Base-by-base conservation (phyloP, 2,113 vertebrate genomes). In the Seriola rivoliana region DNA sequence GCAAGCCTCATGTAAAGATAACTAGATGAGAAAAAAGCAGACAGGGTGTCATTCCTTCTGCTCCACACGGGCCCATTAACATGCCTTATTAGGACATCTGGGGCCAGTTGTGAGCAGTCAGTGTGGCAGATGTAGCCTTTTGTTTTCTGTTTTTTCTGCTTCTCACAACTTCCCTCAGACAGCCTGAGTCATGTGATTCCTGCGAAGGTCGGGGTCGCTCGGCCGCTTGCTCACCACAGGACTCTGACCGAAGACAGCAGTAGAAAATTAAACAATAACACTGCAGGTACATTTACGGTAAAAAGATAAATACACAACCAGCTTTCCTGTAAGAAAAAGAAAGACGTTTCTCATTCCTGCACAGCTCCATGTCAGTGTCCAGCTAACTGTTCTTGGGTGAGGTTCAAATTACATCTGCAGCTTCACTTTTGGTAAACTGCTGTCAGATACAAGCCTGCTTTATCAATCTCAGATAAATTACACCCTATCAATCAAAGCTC, bases 31-130 rank as follows among this genome's bases (percentile, higher is more conserved):
- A 58, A 70, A 82, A 82, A 67, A 67, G 79, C 78, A 85, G 84
- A 89, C 81, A 13, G 29, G 5, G 29, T 92, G 90, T 91, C 88
- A 90, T 81, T 78, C 85, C 55, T 62, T 57, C 48, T 78, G 71
- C 75, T 65, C 44, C 52, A 36, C 82, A 42, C 1, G 1, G 55
- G 9, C 17, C 36, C 58, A 54, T 58, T 77, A 36, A 76, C 36
- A 50, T 38, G 17, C 95, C 95, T 90, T 95, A 94, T 94, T 89
- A 90, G 94, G 94, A 64, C 85, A 89, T 91, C 48, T 84, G 84
- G 19, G 62, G 67, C 67, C n/a, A 13, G 32, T 17, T 21, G 29
- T 14, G 62, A 74, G 62, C 42, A 44, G 54, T 23, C 59, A 8
- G 17, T 40, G 55, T 14, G 76, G 50, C 87, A 87, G 77, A 88